Evolutionary conservation across 2,888 invertebrate genomes (phyloP), one percentile per base, ranked within the genome.

Genomic region (Xestia sexstrigata): DNA sequence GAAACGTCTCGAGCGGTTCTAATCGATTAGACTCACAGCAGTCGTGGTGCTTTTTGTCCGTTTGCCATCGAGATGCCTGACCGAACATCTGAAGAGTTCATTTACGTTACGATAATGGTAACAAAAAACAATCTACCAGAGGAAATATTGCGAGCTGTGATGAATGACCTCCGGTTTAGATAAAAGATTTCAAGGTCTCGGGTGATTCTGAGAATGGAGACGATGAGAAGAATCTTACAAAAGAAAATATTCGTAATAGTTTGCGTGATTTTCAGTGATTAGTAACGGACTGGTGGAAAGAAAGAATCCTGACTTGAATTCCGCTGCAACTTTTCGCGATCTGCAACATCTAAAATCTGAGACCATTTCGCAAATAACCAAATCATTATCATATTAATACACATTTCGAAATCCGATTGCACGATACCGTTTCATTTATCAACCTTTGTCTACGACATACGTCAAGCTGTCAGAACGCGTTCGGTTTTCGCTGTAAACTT

Each of bases 401-500:
- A 76, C 74, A 81, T 88, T 83, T 85, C 86, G 76, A 88, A 89
- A 91, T 88, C 65, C 23, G 68, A 85, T 83, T 81, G 74, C 84
- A 78, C 88, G 85, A 79, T 79, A 83, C 76, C 69, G 76, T 87
- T 85, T 87, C 85, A 87, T 88, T 87, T 90, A 87, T 88, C 86
- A 78, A 82, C 82, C 84, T 86, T 88, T 89, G 90, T 91, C 89
- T 90, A 88, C 89, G 92, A 90, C 93, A 94, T 92, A 91, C 87
- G 92, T 94, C 93, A 91, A 90, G 89, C 90, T 92, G 93, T 93
- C 93, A 90, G 89, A 90, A 88, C 80, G 88, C 89, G 92, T 93
- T 94, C 91, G 92, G 90, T 93, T 93, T 93, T 91, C 89, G 84
- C 87, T 87, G 72, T 89, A 91, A 94, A 94, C 95, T 90, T 88